These are phyloP conservation scores for Menidia menidia DNA, from an alignment of 2,797 vertebrate species.

Conservation along the genomic window DNA sequence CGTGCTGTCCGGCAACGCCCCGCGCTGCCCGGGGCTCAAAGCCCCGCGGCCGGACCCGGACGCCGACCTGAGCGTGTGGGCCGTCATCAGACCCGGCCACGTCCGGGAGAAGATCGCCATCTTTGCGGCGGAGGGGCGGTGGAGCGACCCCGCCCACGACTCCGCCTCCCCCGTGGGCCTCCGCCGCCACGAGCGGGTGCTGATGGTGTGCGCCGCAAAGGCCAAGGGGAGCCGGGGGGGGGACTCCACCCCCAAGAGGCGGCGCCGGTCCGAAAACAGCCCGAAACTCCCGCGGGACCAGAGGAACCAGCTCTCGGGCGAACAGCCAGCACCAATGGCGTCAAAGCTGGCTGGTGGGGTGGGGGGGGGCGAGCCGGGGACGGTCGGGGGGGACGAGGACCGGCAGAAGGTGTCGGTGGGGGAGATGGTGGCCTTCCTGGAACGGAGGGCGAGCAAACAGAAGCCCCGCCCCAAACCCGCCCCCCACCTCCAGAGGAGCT, in stretches of 20 bases:
- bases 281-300: constrained; percentile 32
- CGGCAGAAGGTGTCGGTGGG: constrained; percentile 86
- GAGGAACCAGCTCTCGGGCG: constrained; percentile 47
- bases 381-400: constrained; percentile 4
- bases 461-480: constrained; percentile 81
- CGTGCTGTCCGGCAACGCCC: too few species aligned
- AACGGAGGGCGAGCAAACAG: constrained; percentile 86
- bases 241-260: constrained; percentile 88
- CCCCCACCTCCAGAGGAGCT: constrained; percentile 61
- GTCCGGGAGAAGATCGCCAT: constrained; percentile 97
- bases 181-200: background rate
- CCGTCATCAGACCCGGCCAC: constrained; percentile 95
- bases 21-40: background rate
- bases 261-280: constrained; percentile 84
- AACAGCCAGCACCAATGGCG: background rate
- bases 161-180: background rate
- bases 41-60: constrained; percentile 77
- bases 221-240: constrained; percentile 91
- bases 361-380: background rate
- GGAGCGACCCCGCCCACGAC: rapidly evolving
- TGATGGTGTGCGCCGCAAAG: constrained; percentile 75
- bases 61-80: constrained; percentile 87
- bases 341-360: rapidly evolving
- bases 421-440: constrained; percentile 95
- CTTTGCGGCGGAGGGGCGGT: constrained; percentile 84